phyloP scores from a whole-genome alignment of 2,113 vertebrate species.

The Upupa epops region DNA sequence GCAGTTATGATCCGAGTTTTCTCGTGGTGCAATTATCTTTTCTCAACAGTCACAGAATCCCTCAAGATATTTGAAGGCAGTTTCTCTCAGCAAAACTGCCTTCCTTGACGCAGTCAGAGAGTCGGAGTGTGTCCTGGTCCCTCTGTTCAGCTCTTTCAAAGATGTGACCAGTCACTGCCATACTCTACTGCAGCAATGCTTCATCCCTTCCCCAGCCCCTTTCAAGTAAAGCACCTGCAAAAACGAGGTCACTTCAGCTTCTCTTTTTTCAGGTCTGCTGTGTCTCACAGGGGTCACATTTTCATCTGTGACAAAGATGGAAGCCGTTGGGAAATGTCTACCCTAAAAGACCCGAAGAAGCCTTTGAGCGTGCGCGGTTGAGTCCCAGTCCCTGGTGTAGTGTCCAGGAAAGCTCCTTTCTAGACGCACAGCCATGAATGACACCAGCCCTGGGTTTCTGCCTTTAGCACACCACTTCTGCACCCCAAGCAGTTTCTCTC shows the following conservation, averaged over 20 bases:
- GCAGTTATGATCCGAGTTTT: neutral
- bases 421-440: neutral
- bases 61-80: neutral
- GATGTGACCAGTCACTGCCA: neutral
- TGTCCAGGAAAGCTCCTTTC: neutral
- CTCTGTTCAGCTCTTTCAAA: neutral
- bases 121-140: neutral
- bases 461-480: neutral
- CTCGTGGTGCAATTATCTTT: neutral
- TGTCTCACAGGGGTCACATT: neutral
- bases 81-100: neutral
- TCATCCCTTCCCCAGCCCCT: neutral
- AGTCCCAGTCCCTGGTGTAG: neutral
- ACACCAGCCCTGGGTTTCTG: neutral
- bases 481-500: neutral
- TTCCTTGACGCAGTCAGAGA: neutral
- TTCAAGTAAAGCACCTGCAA: neutral
- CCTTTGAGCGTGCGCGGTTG: neutral
- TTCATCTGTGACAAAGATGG: neutral
- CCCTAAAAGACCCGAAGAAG: neutral
- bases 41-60: neutral
- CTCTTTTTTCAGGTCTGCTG: neutral
- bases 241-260: neutral
- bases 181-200: neutral
- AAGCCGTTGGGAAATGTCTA: neutral